Percentiles rank a stretch among this genome's conserved stretches.
Conservation (phyloP, 1,140 invertebrate genomes). For the Hormaphis cornu region DNA sequence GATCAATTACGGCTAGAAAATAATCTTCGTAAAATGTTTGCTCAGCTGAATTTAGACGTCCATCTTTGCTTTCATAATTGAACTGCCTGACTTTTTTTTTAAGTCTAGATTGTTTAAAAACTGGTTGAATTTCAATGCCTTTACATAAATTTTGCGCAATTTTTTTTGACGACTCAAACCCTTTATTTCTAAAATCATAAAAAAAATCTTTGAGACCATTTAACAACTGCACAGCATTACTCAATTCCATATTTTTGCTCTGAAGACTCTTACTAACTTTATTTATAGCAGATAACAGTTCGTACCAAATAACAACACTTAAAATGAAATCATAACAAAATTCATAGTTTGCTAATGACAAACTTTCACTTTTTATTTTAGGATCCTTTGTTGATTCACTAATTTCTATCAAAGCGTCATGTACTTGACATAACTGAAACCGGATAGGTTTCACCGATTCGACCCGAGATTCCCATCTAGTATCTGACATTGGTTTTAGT, state of each 20-base stretch:
- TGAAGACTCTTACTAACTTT: constrained; percentile 1
- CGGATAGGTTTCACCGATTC: no score
- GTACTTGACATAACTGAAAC: background rate
- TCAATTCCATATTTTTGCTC: background rate
- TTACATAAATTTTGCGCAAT: background rate
- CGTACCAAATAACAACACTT: background rate
- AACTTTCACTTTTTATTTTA: no score
- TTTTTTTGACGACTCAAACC: background rate
- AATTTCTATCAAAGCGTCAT: background rate
- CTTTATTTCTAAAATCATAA: background rate
- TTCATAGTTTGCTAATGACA: background rate
- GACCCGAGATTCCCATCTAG: background rate
- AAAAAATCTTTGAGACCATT: background rate
- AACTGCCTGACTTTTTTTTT: background rate
- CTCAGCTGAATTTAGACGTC: background rate
- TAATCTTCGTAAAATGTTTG: background rate
- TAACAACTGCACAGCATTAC: background rate
- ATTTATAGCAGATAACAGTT: background rate
- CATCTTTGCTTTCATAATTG: background rate
- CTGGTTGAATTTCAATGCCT: background rate
- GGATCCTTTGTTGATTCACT: background rate
- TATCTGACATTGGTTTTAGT: background rate
- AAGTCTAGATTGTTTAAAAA: background rate
- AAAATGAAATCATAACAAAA: background rate
- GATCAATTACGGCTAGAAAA: background rate